These are phyloP conservation scores for Acanthococcus lagerstroemiae DNA, from an alignment of 2,888 invertebrate genomes.

Conservation along the genomic window DNA sequence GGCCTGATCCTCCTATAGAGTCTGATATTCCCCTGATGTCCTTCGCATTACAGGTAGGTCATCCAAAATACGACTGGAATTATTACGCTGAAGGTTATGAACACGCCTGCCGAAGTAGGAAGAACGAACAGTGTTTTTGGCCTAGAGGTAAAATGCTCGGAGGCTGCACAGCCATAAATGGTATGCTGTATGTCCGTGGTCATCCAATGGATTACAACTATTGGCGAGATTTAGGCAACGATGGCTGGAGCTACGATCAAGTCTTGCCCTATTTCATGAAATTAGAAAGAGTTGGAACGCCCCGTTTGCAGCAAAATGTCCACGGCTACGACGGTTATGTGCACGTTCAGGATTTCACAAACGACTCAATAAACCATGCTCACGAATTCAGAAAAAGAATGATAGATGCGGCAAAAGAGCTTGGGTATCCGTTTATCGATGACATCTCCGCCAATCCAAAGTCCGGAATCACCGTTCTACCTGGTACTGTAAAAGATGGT, in stretches of 20 bases:
- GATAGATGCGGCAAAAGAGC: conserved; percentile 64
- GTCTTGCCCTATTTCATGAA: conserved; percentile 40
- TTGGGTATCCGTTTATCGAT: conserved; percentile 54
- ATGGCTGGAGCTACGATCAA: conserved; percentile 39
- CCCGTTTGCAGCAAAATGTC: conserved; percentile 32
- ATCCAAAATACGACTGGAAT: conserved; percentile 61
- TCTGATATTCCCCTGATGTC: conserved; percentile 44
- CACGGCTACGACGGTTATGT: conserved; percentile 37
- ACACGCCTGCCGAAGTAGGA: conserved; percentile 61
- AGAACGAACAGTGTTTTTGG: conserved; percentile 63
- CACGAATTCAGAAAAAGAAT: conserved; percentile 57
- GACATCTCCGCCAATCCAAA: conserved; percentile 52
- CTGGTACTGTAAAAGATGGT: conserved; percentile 53
- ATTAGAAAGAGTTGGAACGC: conserved; percentile 39
- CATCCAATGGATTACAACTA: conserved; percentile 60
- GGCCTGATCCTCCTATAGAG: no score
- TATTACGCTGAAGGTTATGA: conserved; percentile 68
- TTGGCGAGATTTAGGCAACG: conserved; percentile 61
- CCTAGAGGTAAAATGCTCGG: conserved; percentile 70
- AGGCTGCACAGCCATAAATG: conserved; percentile 67
- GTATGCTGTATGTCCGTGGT: conserved; percentile 68
- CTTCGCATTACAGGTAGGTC: conserved; percentile 40
- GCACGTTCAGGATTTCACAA: conserved; percentile 31
- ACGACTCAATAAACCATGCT: neutral
- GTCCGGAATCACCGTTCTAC: conserved; percentile 51